Evolutionary conservation across 2,113 vertebrate genomes (phyloP).

Genomic region (Brienomyrus longianalis): DNA sequence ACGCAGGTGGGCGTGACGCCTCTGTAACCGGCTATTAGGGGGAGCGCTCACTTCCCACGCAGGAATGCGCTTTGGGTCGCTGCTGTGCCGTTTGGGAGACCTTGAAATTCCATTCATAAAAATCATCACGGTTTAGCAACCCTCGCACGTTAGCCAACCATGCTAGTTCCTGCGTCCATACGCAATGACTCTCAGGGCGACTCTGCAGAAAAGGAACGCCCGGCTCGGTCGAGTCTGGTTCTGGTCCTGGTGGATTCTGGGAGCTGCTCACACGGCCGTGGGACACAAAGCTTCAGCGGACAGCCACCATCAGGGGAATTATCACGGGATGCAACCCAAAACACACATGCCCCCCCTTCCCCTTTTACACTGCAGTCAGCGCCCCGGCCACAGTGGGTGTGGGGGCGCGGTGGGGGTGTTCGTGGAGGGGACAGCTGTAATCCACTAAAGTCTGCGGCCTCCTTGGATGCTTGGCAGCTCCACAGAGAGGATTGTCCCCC

Average conservation of each 20-base stretch:
- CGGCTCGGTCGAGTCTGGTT: neutral
- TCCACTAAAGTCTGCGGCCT: constrained; percentile 50
- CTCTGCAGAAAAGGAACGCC: neutral
- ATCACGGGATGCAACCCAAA: neutral
- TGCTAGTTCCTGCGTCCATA: neutral
- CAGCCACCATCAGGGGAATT: neutral
- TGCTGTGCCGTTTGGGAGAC: neutral
- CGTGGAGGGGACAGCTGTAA: constrained; percentile 40
- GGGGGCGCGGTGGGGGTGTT: constrained; percentile 12
- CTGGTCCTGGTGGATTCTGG: neutral
- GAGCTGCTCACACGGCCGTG: neutral
- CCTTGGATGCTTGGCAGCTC: constrained; percentile 45
- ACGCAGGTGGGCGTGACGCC: neutral
- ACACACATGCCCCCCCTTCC: neutral
- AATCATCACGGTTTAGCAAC: neutral
- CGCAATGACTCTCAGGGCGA: neutral
- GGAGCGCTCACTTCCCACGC: neutral
- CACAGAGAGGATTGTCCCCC: constrained; percentile 35
- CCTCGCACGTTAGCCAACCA: neutral
- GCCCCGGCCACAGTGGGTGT: constrained; percentile 26
- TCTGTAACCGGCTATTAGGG: neutral
- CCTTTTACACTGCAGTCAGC: constrained; percentile 16
- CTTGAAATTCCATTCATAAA: neutral
- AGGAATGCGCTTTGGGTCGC: neutral
- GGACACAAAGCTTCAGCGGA: neutral